Evolutionary conservation across 2,888 invertebrate species (phyloP), one percentile per base, ranked within the genome.

Genomic region (Ophonus ardosiacus): DNA sequence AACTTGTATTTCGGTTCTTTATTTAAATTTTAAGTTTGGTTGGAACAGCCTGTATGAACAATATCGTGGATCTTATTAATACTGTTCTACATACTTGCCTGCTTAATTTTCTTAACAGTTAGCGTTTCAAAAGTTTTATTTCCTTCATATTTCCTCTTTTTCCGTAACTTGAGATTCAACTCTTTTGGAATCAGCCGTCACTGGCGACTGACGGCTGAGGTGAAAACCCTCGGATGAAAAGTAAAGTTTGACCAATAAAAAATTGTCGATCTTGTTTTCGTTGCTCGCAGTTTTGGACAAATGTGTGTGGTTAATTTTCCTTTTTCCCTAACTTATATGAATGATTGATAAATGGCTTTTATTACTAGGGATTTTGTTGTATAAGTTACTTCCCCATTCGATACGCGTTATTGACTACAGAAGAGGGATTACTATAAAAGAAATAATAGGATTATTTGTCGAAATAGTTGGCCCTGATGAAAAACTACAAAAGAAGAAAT

Each of bases 261-360:
- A 81, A 81, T 81, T 43, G n/a, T 40, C 43, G 43, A 65, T 18
- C 65, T 81, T 65, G 63, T 81, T 81, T 81, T 65, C 65, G n/a
- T 56, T 57, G 43, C 65, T 18, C 80, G 57, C 56, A 80, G 61
- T 81, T 81, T 81, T 43, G 18, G 80, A 81, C 63, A 81, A 81
- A 81, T 81, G 65, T 24, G 63, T 24, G n/a, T 24, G 78, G 74
- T 56, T 56, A 1, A 43, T 18, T 13, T 31, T 31, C 31, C 31
- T 31, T 51, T 43, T 74, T 68, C 31, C 31, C 79, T 18, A 59
- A 61, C 79, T 40, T 61, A 17, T 31, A 61, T 65, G 63, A 81
- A 81, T 81, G 81, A 81, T 81, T 81, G 81, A 81, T 81, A 63
- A 78, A 74, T 74, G 71, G 43, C 57, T 56, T 21, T 57, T 78